These are phyloP conservation scores for Myotis yumanensis DNA, from an alignment of 2,113 vertebrate species.

Conservation along the genomic window DNA sequence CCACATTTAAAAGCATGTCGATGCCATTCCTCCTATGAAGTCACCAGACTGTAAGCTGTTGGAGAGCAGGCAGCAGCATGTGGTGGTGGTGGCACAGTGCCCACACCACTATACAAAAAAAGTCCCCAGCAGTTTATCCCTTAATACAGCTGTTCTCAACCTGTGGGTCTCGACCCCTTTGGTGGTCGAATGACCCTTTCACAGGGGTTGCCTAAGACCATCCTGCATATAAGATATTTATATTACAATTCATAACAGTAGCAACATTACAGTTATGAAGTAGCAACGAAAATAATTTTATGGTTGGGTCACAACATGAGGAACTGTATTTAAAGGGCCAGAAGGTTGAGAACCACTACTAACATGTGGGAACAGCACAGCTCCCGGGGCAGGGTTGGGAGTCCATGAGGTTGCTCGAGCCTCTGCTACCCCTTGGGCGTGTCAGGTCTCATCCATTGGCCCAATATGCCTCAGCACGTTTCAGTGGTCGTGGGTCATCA, in stretches of 20 bases:
- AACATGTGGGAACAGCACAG: rapidly evolving
- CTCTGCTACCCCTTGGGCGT: neutral
- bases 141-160: neutral
- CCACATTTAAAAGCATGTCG: neutral
- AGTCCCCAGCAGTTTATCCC: rapidly evolving
- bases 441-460: conserved; percentile 29
- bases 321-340: too few species aligned
- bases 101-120: rapidly evolving
- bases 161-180: too few species aligned
- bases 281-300: too few species aligned
- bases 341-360: too few species aligned
- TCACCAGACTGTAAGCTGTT: neutral
- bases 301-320: too few species aligned
- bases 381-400: neutral
- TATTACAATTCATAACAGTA: too few species aligned
- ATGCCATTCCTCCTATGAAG: neutral
- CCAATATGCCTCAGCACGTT: rapidly evolving
- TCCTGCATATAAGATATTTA: too few species aligned
- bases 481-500: neutral
- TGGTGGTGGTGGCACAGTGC: rapidly evolving
- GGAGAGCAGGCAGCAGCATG: neutral
- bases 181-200: too few species aligned
- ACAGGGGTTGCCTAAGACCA: too few species aligned
- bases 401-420: neutral
- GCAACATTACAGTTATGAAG: too few species aligned